Evolutionary conservation across 2,888 invertebrate species (phyloP).

Genomic region (Dyspetes luteomarginatus): DNA sequence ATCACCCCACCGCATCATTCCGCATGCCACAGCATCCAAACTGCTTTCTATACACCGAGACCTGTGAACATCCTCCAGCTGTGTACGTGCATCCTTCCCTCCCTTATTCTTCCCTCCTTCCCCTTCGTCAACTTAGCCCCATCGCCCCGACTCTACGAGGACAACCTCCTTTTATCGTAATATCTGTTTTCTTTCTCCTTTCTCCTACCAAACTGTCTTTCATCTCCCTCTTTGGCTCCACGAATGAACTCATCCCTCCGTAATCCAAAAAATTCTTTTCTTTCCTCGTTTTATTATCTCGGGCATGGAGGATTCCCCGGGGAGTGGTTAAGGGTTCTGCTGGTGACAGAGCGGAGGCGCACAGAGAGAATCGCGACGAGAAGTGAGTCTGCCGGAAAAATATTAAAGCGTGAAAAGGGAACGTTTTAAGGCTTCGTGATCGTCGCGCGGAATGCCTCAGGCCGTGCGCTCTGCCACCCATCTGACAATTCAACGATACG

Average conservation of each 20-base stretch:
- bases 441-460: slow-evolving; percentile 50
- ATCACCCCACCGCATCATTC: slow-evolving; percentile 74
- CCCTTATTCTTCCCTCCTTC: slow-evolving; percentile 11
- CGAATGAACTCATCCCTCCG: background rate
- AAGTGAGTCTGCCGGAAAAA: slow-evolving; percentile 57
- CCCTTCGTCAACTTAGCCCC: slow-evolving; percentile 29
- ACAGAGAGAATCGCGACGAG: background rate
- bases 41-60: slow-evolving; percentile 51
- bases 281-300: slow-evolving; percentile 57
- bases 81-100: background rate
- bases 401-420: slow-evolving; percentile 62
- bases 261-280: slow-evolving; percentile 37
- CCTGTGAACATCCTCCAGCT: slow-evolving; percentile 66
- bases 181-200: slow-evolving; percentile 10
- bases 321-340: slow-evolving; percentile 20
- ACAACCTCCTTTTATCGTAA: slow-evolving; percentile 29
- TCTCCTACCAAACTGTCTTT: background rate
- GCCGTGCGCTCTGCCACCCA: slow-evolving; percentile 19
- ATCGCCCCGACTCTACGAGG: background rate
- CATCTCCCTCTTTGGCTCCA: background rate
- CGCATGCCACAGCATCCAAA: slow-evolving; percentile 64
- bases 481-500: slow-evolving; percentile 38
- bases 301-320: slow-evolving; percentile 23
- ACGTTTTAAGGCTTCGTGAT: slow-evolving; percentile 59
- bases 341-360: slow-evolving; percentile 21